phyloP scores from a whole-genome alignment of 1,140 invertebrate species.

The Magallana gigas region DNA sequence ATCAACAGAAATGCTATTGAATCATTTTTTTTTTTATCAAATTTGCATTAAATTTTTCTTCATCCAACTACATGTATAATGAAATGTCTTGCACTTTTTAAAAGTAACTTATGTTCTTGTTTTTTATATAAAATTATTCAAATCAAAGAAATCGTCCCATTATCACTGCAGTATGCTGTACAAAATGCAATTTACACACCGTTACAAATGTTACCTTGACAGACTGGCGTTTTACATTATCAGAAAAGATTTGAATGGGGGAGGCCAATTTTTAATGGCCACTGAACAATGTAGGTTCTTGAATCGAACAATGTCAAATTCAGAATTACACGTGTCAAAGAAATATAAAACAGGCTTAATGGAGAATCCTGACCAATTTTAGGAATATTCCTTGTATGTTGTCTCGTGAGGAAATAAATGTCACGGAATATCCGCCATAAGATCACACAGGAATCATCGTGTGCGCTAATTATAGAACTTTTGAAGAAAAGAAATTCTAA shows the following conservation, averaged over 20 bases:
- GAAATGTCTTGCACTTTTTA: no score
- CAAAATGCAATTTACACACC: no score
- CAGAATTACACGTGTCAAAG: not conserved
- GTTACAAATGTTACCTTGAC: not conserved
- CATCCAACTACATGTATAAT: no score
- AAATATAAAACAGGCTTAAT: not conserved
- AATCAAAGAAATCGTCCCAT: no score
- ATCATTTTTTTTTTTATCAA: no score
- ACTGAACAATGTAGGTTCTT: not conserved
- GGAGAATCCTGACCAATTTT: not conserved
- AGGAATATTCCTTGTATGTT: conserved; percentile 19
- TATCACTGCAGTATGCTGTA: no score
- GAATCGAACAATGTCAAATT: conserved; percentile 16
- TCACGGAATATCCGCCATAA: conserved; percentile 12
- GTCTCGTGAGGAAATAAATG: not conserved
- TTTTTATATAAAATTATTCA: no score
- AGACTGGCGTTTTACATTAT: not conserved
- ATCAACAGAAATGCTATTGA: no score
- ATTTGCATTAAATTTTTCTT: no score
- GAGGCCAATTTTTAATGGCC: conserved; percentile 28
- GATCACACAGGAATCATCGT: not conserved
- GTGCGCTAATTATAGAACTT: not conserved
- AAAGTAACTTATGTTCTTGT: no score
- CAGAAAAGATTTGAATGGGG: not conserved
- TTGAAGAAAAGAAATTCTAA: not conserved